Evolutionary conservation across 2,797 vertebrate genomes (phyloP).

Genomic region (Aulostomus chinensis): DNA sequence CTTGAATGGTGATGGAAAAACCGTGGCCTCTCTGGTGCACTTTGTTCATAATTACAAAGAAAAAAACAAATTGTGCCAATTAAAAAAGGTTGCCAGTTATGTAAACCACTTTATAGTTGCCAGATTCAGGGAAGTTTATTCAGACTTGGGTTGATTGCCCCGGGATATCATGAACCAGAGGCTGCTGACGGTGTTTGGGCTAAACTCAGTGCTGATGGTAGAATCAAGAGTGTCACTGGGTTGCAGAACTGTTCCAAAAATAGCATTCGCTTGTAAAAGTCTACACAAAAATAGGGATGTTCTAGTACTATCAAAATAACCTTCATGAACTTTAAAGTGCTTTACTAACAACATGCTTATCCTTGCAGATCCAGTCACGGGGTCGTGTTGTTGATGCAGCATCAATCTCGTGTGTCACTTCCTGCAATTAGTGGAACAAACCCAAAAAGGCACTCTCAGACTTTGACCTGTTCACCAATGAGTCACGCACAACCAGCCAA

Average conservation of each 20-base stretch:
- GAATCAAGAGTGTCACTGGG: conserved; percentile 28
- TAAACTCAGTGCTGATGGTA: conserved; percentile 40
- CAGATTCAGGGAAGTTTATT: conserved; percentile 65
- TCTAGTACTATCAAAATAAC: conserved; percentile 41
- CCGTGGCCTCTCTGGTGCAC: conserved; percentile 30
- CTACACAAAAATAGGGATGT: conserved; percentile 16
- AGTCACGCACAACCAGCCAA: conserved; percentile 27
- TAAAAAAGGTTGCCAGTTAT: conserved; percentile 42
- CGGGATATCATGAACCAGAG: conserved; percentile 35
- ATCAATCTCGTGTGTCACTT: conserved; percentile 56
- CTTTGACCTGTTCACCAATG: conserved; percentile 26
- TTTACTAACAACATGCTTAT: conserved; percentile 35
- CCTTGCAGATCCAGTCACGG: conserved; percentile 20
- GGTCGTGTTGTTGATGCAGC: conserved; percentile 54
- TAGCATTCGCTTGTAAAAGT: conserved; percentile 24
- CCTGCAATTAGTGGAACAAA: conserved; percentile 63
- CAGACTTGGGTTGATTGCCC: conserved; percentile 63
- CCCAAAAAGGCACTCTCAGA: conserved; percentile 33
- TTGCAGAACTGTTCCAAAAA: conserved; percentile 30
- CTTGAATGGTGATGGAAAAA: conserved; percentile 49
- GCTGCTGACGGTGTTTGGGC: conserved; percentile 14
- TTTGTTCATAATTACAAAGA: conserved; percentile 14
- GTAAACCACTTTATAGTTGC: conserved; percentile 46
- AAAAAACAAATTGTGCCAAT: conserved; percentile 45
- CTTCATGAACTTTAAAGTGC: conserved; percentile 54